Conservation (phyloP, 2,888 invertebrate genomes). For the Crioceris asparagi region DNA sequence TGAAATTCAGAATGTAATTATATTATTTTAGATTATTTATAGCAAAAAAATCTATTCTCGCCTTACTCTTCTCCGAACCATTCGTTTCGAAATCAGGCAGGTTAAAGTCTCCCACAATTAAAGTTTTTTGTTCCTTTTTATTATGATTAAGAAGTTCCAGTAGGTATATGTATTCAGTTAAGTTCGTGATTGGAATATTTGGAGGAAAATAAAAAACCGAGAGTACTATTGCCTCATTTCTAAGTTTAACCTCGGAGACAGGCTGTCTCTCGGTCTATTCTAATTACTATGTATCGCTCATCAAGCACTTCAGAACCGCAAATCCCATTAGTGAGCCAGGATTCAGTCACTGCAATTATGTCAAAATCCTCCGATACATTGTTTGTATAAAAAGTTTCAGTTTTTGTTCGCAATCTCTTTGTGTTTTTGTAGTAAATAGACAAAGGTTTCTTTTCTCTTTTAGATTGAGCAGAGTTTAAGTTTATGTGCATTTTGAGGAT, state of each 20-base stretch:
- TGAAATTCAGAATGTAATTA: background rate
- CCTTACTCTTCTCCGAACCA: background rate
- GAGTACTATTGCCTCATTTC: background rate
- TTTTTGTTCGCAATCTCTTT: slow-evolving; percentile 5
- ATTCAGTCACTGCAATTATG: slow-evolving; percentile 9
- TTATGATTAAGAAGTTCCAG: background rate
- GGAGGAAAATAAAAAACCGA: slow-evolving; percentile 3
- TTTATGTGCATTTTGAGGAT: background rate
- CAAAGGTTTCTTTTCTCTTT: background rate
- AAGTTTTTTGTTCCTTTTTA: background rate
- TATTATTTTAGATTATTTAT: background rate
- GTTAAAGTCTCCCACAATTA: background rate
- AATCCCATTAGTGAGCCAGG: slow-evolving; percentile 7
- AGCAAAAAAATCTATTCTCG: background rate
- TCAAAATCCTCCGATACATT: slow-evolving; percentile 6
- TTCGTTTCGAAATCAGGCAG: background rate
- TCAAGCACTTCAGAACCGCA: slow-evolving; percentile 3
- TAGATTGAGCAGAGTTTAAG: background rate
- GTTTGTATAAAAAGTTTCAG: slow-evolving; percentile 5
- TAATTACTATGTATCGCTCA: slow-evolving; percentile 5
- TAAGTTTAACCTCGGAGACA: background rate
- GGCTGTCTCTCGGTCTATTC: background rate
- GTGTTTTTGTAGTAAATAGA: slow-evolving; percentile 5
- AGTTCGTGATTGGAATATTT: background rate
- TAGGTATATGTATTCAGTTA: background rate